These are phyloP conservation scores for Tapirus indicus DNA, from an alignment of 2,797 vertebrate genomes.

Conservation along the genomic window DNA sequence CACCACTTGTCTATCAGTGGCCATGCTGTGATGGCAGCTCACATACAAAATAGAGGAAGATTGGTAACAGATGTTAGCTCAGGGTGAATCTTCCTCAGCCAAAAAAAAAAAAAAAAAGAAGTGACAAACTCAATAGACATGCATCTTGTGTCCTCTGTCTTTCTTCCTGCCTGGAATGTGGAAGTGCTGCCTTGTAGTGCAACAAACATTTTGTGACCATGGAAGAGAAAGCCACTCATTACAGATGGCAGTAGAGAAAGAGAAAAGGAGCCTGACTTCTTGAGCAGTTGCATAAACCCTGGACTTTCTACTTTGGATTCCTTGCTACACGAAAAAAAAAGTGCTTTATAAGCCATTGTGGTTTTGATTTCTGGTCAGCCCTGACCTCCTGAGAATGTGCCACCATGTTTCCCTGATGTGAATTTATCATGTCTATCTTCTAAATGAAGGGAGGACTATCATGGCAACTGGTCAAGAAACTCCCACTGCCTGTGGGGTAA, in stretches of 20 bases:
- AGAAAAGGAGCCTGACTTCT: background rate
- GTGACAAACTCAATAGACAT: background rate
- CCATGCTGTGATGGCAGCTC: too few species aligned
- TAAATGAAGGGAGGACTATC: background rate
- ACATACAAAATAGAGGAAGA: too few species aligned
- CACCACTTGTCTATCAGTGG: too few species aligned
- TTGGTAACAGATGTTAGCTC: too few species aligned
- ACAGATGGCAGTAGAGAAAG: background rate
- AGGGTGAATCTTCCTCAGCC: too few species aligned
- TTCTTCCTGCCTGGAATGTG: background rate
- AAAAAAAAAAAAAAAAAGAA: background rate
- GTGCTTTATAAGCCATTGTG: background rate
- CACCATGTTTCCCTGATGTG: background rate
- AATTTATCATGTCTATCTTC: background rate
- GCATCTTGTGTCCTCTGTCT: background rate
- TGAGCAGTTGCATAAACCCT: background rate
- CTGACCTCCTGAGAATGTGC: background rate
- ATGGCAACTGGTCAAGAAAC: background rate
- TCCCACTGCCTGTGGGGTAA: background rate
- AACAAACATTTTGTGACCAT: background rate
- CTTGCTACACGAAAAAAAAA: background rate
- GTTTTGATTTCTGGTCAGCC: background rate
- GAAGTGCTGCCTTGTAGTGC: background rate
- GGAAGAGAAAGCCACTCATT: background rate
- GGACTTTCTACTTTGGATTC: background rate